A percentile compares a stretch with the other conserved stretches of the same genome.
These are phyloP conservation scores for Pollenia amentaria DNA, from an alignment of 2,888 invertebrate genomes.

Conservation along the genomic window DNA sequence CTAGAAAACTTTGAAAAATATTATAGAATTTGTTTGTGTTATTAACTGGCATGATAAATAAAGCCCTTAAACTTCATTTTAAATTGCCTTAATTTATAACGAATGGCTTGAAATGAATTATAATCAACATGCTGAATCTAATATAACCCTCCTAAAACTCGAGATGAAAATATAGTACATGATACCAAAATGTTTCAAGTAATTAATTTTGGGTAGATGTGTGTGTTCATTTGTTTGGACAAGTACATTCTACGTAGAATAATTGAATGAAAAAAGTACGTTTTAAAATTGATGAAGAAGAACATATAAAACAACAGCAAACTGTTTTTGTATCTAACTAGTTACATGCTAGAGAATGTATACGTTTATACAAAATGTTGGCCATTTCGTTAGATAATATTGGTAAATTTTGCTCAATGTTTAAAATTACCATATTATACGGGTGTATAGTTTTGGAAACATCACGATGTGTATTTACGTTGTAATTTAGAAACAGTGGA, in stretches of 20 bases:
- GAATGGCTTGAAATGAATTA: slow-evolving; percentile 49
- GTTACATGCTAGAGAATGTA: slow-evolving; percentile 38
- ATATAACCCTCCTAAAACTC: slow-evolving; percentile 33
- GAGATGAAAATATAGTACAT: slow-evolving; percentile 31
- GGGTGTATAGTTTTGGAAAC: slow-evolving; percentile 48
- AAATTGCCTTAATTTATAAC: slow-evolving; percentile 51
- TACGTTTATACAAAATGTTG: slow-evolving; percentile 40
- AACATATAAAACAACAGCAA: slow-evolving; percentile 36
- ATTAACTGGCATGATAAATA: background rate
- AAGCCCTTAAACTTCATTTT: slow-evolving; percentile 19
- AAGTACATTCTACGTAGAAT: background rate
- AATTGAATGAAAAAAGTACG: background rate
- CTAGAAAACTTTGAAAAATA: slow-evolving; percentile 34
- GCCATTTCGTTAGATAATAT: slow-evolving; percentile 64
- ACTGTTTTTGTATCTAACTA: slow-evolving; percentile 17
- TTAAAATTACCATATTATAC: slow-evolving; percentile 67
- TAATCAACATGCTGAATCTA: slow-evolving; percentile 40
- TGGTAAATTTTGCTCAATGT: slow-evolving; percentile 58
- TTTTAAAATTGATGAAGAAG: background rate
- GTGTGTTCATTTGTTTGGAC: background rate
- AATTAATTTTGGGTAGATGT: slow-evolving; percentile 63
- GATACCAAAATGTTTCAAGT: slow-evolving; percentile 68
- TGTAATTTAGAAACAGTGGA: background rate
- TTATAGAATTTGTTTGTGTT: slow-evolving; percentile 3
- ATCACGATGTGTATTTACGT: slow-evolving; percentile 30